Evolutionary conservation across 2,888 invertebrate genomes (phyloP).

Genomic region (Cryptocephalus moraei): DNA sequence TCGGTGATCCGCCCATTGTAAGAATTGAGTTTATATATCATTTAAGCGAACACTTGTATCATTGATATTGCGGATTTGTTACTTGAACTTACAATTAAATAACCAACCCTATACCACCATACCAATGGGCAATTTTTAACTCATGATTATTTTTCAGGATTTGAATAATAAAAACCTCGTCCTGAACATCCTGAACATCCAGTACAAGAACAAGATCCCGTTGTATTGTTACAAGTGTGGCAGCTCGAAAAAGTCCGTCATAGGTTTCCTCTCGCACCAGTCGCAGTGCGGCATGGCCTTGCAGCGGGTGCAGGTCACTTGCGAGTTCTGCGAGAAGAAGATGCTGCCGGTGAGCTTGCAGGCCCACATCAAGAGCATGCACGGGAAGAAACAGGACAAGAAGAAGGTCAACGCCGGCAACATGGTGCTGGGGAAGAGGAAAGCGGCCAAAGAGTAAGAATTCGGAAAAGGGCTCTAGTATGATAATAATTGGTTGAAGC

Average conservation of each 20-base stretch:
- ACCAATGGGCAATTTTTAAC: no score
- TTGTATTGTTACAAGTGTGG: slow-evolving; percentile 48
- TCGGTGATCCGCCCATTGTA: slow-evolving; percentile 44
- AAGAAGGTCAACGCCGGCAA: slow-evolving; percentile 5
- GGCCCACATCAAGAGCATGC: slow-evolving; percentile 41
- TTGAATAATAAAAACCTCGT: slow-evolving; percentile 40
- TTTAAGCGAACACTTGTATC: no score
- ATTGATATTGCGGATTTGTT: no score
- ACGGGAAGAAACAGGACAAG: slow-evolving; percentile 4
- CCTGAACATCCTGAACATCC: slow-evolving; percentile 38
- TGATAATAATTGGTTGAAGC: background rate
- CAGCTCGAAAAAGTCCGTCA: slow-evolving; percentile 39
- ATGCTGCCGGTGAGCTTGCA: slow-evolving; percentile 48
- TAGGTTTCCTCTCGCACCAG: slow-evolving; percentile 53
- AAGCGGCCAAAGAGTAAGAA: slow-evolving; percentile 18
- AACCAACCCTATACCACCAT: no score
- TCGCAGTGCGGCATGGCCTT: slow-evolving; percentile 49
- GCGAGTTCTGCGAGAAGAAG: slow-evolving; percentile 45
- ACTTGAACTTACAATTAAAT: no score
- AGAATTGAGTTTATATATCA: slow-evolving; percentile 16
- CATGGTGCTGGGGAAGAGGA: slow-evolving; percentile 8
- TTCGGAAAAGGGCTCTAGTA: background rate
- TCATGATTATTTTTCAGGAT: slow-evolving; percentile 36
- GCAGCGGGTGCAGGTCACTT: slow-evolving; percentile 43
- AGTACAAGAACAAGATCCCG: slow-evolving; percentile 35